A percentile compares a stretch with the other conserved stretches of the same genome.
Evolutionary conservation across 1,140 invertebrate genomes (phyloP).

Genomic region (Microplitis demolitor): DNA sequence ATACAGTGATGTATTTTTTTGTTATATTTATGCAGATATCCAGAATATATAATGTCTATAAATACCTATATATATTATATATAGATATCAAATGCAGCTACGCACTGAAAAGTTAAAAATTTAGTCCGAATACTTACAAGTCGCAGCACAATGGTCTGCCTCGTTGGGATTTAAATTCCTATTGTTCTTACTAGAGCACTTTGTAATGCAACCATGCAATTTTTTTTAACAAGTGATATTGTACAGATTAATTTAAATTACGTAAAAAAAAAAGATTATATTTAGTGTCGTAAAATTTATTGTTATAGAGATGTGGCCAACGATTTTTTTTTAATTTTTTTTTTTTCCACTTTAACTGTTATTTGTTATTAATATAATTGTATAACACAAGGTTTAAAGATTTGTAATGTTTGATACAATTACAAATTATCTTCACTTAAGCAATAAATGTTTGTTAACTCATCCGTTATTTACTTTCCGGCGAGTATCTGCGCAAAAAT

Average conservation of each 20-base stretch:
- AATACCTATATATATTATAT: no score
- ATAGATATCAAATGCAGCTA: no score
- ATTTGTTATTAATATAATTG: constrained; percentile 29
- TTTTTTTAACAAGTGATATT: constrained; percentile 7
- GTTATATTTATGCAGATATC: no score
- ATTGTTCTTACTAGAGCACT: no score
- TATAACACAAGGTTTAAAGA: constrained; percentile 26
- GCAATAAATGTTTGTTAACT: constrained; percentile 27
- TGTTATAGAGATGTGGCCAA: constrained; percentile 22
- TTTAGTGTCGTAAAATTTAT: constrained; percentile 10
- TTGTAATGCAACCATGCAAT: constrained; percentile 1
- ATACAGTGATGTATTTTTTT: no score
- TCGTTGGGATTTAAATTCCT: no score
- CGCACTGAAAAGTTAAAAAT: no score
- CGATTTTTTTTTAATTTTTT: constrained; percentile 21
- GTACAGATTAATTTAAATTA: constrained; percentile 16
- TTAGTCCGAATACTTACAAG: no score
- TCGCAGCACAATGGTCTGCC: no score
- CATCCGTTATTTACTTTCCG: constrained; percentile 21
- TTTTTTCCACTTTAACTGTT: constrained; percentile 11
- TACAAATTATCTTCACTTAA: constrained; percentile 24
- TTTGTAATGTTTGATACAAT: constrained; percentile 22
- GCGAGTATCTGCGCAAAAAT: constrained; percentile 22
- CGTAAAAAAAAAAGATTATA: constrained; percentile 10
- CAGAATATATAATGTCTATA: no score